Evolutionary conservation across 2,113 vertebrate species (phyloP).

Genomic region (Ascaphus truei): DNA sequence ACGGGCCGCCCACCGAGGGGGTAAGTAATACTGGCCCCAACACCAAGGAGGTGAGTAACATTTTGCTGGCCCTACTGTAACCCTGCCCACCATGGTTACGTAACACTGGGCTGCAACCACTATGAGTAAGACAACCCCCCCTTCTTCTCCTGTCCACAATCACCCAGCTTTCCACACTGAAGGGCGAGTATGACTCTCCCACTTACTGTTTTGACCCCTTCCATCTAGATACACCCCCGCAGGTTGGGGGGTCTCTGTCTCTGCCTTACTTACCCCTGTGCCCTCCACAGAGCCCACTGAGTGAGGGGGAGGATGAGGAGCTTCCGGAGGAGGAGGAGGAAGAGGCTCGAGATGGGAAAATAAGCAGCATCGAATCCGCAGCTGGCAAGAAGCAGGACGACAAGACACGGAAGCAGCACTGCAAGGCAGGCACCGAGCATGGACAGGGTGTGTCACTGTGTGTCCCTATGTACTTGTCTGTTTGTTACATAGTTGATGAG

Average conservation of each 20-base stretch:
- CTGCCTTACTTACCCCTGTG: too few species aligned
- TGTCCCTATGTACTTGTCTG: too few species aligned
- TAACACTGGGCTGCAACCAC: too few species aligned
- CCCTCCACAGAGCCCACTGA: conserved; percentile 75
- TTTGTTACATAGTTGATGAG: too few species aligned
- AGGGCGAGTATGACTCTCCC: too few species aligned
- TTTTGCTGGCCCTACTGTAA: background rate
- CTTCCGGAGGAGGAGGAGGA: conserved; percentile 82
- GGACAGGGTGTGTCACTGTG: background rate
- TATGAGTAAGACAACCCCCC: too few species aligned
- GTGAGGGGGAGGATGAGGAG: conserved; percentile 89
- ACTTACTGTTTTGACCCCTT: background rate
- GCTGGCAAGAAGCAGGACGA: conserved; percentile 62
- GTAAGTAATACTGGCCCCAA: conserved; percentile 48
- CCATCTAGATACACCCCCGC: too few species aligned
- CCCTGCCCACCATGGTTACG: accelerated
- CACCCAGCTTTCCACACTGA: too few species aligned
- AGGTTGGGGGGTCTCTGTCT: too few species aligned
- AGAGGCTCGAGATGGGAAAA: conserved; percentile 54
- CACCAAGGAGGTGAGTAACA: too few species aligned
- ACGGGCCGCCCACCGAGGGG: conserved; percentile 73
- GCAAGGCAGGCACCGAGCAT: conserved; percentile 38
- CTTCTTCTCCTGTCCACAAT: too few species aligned
- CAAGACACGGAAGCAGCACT: conserved; percentile 65
- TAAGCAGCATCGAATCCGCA: conserved; percentile 10